A percentile compares a stretch with the other conserved stretches of the same genome.
These are phyloP conservation scores for Petroica traversi DNA, from an alignment of 2,113 vertebrate species.

Conservation along the genomic window DNA sequence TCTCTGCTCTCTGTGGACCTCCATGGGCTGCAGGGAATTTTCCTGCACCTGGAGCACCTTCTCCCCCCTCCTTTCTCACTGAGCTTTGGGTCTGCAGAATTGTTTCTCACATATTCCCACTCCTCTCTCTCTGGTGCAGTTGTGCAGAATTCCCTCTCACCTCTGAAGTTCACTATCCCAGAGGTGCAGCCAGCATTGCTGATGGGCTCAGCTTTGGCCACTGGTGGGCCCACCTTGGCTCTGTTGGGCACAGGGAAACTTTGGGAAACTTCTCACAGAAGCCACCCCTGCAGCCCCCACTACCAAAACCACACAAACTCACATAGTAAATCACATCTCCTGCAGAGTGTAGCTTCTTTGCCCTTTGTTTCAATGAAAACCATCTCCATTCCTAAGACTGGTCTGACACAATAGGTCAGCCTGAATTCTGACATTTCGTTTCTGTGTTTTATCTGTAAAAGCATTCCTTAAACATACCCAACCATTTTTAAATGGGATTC, in stretches of 20 bases:
- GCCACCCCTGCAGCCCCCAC: neutral
- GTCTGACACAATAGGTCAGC: neutral
- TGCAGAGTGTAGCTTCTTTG: neutral
- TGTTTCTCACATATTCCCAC: neutral
- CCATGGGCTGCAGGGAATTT: neutral
- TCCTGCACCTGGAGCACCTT: rapidly evolving
- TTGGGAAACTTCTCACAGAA: neutral
- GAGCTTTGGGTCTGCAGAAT: neutral
- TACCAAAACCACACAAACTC: neutral
- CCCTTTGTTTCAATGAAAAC: neutral
- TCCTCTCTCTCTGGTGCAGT: neutral
- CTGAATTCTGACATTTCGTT: neutral
- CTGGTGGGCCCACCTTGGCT: rapidly evolving
- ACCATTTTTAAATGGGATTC: neutral
- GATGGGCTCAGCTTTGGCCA: neutral
- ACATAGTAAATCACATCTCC: neutral
- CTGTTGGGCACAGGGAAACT: neutral
- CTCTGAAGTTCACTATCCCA: too few relatives aligned
- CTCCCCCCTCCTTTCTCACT: neutral
- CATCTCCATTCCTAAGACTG: neutral
- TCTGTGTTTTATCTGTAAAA: neutral
- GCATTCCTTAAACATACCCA: neutral
- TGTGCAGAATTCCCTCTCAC: neutral
- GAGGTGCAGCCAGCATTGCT: rapidly evolving
- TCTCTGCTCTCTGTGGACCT: neutral